Evolutionary conservation across 2,113 vertebrate species (phyloP).

Genomic region (Psilopogon haemacephalus): DNA sequence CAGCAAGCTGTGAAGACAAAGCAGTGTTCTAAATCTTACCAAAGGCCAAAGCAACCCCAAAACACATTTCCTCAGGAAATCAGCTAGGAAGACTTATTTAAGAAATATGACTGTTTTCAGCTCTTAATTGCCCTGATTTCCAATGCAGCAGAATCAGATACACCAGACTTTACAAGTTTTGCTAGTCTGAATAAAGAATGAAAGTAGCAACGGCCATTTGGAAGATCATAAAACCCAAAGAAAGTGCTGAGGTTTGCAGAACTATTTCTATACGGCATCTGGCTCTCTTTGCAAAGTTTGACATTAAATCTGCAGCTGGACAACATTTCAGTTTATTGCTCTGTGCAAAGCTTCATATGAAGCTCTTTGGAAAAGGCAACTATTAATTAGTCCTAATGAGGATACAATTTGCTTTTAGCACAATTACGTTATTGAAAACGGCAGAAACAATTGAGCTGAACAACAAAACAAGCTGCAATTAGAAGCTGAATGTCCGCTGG

Average conservation of each 20-base stretch:
- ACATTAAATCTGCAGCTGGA: constrained; percentile 20
- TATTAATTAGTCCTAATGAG: constrained; percentile 49
- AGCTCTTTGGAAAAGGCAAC: constrained; percentile 26
- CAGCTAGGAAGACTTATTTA: neutral
- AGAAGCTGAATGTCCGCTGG: constrained; percentile 7
- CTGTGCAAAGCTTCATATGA: neutral
- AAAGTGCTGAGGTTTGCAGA: constrained; percentile 16
- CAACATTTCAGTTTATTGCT: constrained; percentile 12
- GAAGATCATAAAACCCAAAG: neutral
- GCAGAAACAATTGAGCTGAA: constrained; percentile 18
- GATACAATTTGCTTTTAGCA: constrained; percentile 32
- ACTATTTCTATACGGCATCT: constrained; percentile 5
- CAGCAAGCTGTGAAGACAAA: neutral
- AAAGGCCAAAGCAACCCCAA: neutral
- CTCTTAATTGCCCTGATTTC: neutral
- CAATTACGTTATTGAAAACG: neutral
- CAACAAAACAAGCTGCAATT: constrained; percentile 31
- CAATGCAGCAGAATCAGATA: neutral
- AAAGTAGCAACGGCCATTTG: neutral
- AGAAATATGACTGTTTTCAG: neutral
- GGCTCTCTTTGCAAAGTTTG: neutral
- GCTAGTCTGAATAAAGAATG: neutral
- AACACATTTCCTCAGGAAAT: neutral
- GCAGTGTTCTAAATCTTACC: neutral
- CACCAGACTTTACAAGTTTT: neutral